Base-by-base conservation (phyloP, 1,140 invertebrate species). In the Diorhabda carinulata region DNA sequence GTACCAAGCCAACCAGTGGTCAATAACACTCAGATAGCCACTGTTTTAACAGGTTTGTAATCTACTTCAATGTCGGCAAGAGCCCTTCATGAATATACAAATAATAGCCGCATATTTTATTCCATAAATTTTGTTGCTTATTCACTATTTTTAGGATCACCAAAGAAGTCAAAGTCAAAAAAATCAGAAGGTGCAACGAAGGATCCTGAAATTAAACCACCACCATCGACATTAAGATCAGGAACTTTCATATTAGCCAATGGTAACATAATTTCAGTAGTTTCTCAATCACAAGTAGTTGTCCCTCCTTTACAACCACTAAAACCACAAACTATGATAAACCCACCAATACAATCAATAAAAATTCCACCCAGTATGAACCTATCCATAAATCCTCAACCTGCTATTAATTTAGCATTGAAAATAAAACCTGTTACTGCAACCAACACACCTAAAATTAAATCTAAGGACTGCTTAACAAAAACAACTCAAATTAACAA, bases 401-500 rank as follows among this genome's bases (percentile, higher is more conserved):
- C 9, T 25, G 8, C 60, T 25, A 61, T 7, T 1, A 10, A 8
- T 42, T 61, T 61, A 25, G 8, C 7, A 61, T 25, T 8, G 1
- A 61, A 61, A 8, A 61, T 61, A 6, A 44, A 7, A 42, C 6
- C 62, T 64, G 42, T 47, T 2, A 8, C 10, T 8, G 8, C 9
- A 72, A 72, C 5, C 2, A 4, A n/a, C 43, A 70, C 60, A 10
- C 59, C 25, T 57, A 72, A 42, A 44, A 70, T 9, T 5, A 45
- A 57, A 43, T 52, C 47, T 43, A 9, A 71, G 62, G 41, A 69
- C 60, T 74, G 67, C 80, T 82, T 73, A 9, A 86, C 86, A 2
- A 83, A 83, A 79, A 90, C 89, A 2, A 89, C 88, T 40, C 89
- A 88, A 84, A 83, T 87, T 3, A 90, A 90, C 78, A 90, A 90